Conservation (phyloP, 2,113 vertebrate genomes). For the Aspiorhynchus laticeps region DNA sequence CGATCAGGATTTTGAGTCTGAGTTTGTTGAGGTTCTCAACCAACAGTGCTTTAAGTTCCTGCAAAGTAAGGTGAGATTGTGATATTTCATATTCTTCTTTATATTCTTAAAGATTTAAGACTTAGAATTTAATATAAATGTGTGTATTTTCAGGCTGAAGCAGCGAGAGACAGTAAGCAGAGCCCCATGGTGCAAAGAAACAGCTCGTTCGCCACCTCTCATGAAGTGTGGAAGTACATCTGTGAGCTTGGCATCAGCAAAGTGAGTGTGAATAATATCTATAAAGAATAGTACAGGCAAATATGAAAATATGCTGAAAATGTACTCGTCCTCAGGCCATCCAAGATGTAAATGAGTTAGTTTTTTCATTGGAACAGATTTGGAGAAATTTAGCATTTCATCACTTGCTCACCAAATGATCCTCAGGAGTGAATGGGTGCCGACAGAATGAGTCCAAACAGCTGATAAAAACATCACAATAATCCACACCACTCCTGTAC, state of each 20-base stretch:
- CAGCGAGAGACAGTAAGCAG: slow-evolving; percentile 90
- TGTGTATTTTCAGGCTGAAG: slow-evolving; percentile 79
- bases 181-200: slow-evolving; percentile 97
- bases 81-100: background rate
- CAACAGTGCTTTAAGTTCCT: slow-evolving; percentile 98
- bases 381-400: no score
- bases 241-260: slow-evolving; percentile 95
- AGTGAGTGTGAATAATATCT: slow-evolving; percentile 57
- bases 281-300: background rate
- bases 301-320: background rate
- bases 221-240: slow-evolving; percentile 99
- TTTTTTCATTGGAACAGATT: no score
- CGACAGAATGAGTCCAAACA: no score
- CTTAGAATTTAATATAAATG: background rate
- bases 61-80: slow-evolving; percentile 87
- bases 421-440: no score
- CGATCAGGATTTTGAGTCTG: slow-evolving; percentile 98
- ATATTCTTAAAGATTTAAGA: background rate
- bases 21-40: slow-evolving; percentile 98
- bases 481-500: no score
- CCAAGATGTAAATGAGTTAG: no score
- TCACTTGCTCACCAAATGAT: no score
- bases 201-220: slow-evolving; percentile 93
- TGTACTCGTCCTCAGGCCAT: no score
- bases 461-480: no score